A percentile compares a stretch with the other conserved stretches of the same genome.
These are phyloP conservation scores for Lasioglossum pauxillum DNA, from an alignment of 2,888 invertebrate species.

Conservation along the genomic window DNA sequence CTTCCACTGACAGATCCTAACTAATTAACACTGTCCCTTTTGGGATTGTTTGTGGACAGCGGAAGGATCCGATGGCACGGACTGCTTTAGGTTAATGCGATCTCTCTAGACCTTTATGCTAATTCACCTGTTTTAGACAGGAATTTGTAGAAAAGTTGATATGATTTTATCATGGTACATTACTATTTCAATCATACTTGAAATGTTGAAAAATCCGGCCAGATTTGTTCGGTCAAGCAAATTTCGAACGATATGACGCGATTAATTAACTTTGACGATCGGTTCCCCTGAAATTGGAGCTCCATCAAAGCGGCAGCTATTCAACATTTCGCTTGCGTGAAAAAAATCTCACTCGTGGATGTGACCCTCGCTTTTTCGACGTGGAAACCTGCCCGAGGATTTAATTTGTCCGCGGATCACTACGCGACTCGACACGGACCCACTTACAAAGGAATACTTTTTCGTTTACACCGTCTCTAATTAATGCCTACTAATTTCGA, in stretches of 20 bases:
- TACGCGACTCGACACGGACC: not conserved
- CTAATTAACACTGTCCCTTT: not conserved
- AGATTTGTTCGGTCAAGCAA: not conserved
- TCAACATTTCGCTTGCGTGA: too few relatives aligned
- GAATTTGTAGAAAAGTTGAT: not conserved
- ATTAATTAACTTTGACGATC: not conserved
- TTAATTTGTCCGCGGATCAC: conserved; percentile 11
- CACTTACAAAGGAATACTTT: not conserved
- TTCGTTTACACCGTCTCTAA: conserved; percentile 11
- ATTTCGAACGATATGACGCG: not conserved
- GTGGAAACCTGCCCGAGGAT: conserved; percentile 2
- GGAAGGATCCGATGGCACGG: not conserved
- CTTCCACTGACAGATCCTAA: conserved; percentile 31
- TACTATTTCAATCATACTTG: not conserved
- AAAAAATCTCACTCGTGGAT: not conserved
- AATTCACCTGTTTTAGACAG: not conserved
- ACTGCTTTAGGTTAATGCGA: not conserved
- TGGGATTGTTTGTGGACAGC: conserved; percentile 4
- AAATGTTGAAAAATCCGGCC: not conserved
- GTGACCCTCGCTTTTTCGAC: not conserved
- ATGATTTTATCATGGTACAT: not conserved
- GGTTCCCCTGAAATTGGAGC: not conserved
- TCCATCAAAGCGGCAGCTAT: conserved; percentile 1
- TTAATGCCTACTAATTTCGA: not conserved
- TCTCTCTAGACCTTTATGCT: not conserved